These are phyloP conservation scores for Hyperoplus lanceolatus DNA, from an alignment of 2,797 vertebrate genomes.

Conservation along the genomic window DNA sequence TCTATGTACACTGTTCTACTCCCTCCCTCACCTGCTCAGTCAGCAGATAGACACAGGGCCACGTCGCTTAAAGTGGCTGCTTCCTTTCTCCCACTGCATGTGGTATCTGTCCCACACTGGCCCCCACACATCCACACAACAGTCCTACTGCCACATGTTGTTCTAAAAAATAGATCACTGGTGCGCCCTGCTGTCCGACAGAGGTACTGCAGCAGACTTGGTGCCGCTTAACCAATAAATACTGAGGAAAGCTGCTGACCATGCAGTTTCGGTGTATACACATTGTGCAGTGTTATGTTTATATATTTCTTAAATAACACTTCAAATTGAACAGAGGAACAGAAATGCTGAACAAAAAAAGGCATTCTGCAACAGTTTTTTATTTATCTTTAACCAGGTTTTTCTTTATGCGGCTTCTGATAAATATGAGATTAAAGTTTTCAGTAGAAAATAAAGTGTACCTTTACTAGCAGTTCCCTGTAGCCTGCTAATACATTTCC, in stretches of 20 bases:
- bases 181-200: conserved; percentile 52
- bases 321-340: no score
- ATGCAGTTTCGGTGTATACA: not conserved
- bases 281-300: no score
- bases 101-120: conserved; percentile 26
- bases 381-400: not conserved
- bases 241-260: not conserved
- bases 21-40: conserved; percentile 10
- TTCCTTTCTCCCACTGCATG: conserved; percentile 7
- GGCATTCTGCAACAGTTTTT: not conserved
- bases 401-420: not conserved
- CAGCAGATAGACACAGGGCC: conserved; percentile 42
- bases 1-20: not conserved
- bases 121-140: conserved; percentile 20
- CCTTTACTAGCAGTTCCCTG: not conserved
- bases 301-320: no score
- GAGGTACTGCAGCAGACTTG: conserved; percentile 39
- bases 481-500: not conserved
- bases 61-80: conserved; percentile 55
- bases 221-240: not conserved
- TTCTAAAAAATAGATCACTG: conserved; percentile 4
- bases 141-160: not conserved
- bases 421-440: not conserved
- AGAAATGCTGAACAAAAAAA: no score
- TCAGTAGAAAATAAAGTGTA: not conserved